A percentile compares a stretch with the other conserved stretches of the same genome.
phyloP scores from a whole-genome alignment of 2,113 vertebrate genomes.

The Azemiops feae region DNA sequence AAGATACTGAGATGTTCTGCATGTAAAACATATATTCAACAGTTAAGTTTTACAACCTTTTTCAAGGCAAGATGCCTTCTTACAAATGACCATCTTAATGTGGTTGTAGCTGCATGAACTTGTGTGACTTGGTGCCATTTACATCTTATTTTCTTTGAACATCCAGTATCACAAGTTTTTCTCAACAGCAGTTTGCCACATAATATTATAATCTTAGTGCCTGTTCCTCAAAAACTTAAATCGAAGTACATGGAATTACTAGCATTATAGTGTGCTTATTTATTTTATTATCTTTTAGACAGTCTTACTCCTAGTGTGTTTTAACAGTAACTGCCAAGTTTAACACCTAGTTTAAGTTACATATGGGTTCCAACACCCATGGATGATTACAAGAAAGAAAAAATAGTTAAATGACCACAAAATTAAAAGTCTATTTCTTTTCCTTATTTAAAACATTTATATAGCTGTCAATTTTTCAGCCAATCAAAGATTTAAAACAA shows the following conservation, averaged over 20 bases:
- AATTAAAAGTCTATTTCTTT: neutral
- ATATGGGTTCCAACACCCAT: neutral
- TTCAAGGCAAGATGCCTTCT: neutral
- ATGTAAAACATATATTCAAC: neutral
- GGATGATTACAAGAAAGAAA: neutral
- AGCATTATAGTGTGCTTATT: neutral
- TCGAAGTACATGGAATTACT: neutral
- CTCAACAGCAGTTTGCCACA: neutral
- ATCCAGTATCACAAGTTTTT: neutral
- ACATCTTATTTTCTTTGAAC: neutral
- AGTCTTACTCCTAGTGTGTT: neutral
- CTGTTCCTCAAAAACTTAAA: neutral
- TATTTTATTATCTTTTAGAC: neutral
- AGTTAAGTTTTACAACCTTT: neutral
- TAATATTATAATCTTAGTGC: neutral
- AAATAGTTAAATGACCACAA: neutral
- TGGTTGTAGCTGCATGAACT: neutral
- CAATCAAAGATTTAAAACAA: neutral
- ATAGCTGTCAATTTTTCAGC: neutral
- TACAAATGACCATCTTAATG: neutral
- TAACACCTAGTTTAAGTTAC: neutral
- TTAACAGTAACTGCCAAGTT: neutral
- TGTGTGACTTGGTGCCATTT: neutral
- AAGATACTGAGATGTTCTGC: neutral
- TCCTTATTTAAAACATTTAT: neutral